Base-by-base conservation (phyloP, 1,140 invertebrate species). In the Elymnias hypermnestra region DNA sequence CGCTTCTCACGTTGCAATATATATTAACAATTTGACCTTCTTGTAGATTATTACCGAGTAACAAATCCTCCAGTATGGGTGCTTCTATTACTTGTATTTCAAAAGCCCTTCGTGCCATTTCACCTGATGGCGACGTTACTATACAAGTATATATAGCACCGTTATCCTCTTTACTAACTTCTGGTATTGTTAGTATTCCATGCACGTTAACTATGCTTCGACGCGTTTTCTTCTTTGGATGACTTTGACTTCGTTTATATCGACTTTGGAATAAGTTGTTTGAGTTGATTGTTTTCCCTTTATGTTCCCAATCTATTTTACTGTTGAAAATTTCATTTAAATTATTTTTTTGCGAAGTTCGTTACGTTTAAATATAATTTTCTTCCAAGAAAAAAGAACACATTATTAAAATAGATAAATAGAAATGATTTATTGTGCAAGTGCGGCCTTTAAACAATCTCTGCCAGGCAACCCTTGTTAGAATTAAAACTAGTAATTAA, bases 1-100 rank as follows among this genome's bases (percentile, higher is more conserved):
- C 96, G 41, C 94, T 94, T 53, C 93, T 92, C 2, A 97, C 92
- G 52, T 93, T 94, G 81, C 96, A 98, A 22, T 95, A 94, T 6
- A 97, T 92, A 72, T 95, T 94, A 2, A 95, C 94, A 39, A 95
- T 89, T 62, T 95, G 94, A 6, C 95, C 95, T 87, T 97, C 94
- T 76, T 95, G 92, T 2, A 95, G 84, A 63, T 94, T 93, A 28
- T 90, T 88, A 5, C 78, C 83, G 7, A 87, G 55, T 53, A 31
- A 53, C 21, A 87, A 52, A 36, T 84, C 81, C 60, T 91, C 90
- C 57, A 94, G 84, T 13, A 93, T 87, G 0, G 93, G 93, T 1
- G 92, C 91, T 89, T 92, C 92, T 64, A 92, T 91, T 3, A 94
- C 91, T 55, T 90, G 89, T 9, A 94, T 86, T 60, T 90, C 85